Conservation (phyloP, 2,888 invertebrate species). For the Arge pagana region DNA sequence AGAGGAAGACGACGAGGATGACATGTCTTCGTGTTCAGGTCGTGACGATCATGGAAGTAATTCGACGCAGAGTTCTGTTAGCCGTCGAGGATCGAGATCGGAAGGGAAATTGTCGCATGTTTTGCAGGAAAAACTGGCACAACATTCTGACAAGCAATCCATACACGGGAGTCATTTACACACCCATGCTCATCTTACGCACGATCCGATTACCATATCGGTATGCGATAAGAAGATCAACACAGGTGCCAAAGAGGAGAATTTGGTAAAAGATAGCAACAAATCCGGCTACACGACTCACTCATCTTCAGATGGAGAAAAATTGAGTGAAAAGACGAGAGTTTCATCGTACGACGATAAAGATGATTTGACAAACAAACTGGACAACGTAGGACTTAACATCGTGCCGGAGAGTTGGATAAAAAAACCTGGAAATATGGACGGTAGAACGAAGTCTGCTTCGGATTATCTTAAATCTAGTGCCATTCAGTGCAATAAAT, state of each 20-base stretch:
- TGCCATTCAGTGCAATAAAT: conserved; percentile 45
- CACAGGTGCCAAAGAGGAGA: not conserved
- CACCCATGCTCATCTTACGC: conserved; percentile 21
- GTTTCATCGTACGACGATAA: conserved; percentile 57
- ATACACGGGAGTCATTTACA: conserved; percentile 37
- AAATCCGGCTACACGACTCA: conserved; percentile 6
- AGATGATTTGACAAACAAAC: conserved; percentile 35
- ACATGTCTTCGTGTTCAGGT: conserved; percentile 64
- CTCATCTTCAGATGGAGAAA: conserved; percentile 2
- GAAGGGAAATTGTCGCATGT: conserved; percentile 77
- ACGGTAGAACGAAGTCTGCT: conserved; percentile 47
- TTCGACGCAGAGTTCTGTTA: conserved; percentile 60
- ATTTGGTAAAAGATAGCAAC: conserved; percentile 10
- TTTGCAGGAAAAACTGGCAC: conserved; percentile 66
- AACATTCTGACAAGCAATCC: conserved; percentile 66
- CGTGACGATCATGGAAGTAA: conserved; percentile 61
- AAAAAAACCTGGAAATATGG: conserved; percentile 36
- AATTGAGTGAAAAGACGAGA: conserved; percentile 31
- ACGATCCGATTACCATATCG: conserved; percentile 17
- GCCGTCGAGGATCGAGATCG: conserved; percentile 76
- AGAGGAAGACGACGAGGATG: conserved; percentile 91
- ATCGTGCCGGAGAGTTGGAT: conserved; percentile 23
- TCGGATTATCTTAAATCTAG: conserved; percentile 47
- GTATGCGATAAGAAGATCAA: conserved; percentile 4
- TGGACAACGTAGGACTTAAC: conserved; percentile 32